Evolutionary conservation across 2,113 vertebrate species (phyloP), one percentile per base, ranked within the genome.

Genomic region (Emberiza fucata): DNA sequence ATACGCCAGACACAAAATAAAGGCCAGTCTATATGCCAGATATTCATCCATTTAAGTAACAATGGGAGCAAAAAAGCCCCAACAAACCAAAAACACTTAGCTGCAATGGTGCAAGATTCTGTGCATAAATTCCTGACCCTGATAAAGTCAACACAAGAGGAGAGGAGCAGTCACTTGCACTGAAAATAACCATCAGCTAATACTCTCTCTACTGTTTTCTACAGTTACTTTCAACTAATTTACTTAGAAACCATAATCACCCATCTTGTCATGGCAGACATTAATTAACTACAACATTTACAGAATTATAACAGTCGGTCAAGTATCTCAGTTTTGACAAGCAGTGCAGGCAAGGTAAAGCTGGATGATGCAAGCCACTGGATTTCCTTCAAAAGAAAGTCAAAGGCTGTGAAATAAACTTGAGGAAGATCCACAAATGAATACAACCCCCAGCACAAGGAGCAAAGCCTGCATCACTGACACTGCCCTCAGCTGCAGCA

Each of bases 141-240:
- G 42, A 51, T 27, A 70, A 0, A 82, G 42, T 54, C 71, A 90
- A 28, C 16, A 59, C 37, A 86, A 37, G 44, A 85, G 50, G 21
- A 78, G 37, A 85, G 14, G 6, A 94, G 28, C 75, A 84, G 37
- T 37, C 60, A 65, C 45, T 85, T 85, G 75, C 27, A 61, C 80
- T 47, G 79, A 70, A 89, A 90, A 83, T 54, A 81, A 66, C 59
- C 48, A 95, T 56, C 48, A 60, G 68, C n/a, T 86, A 51, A 11
- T 33, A 51, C 35, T 68, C 64, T 79, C 51, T 53, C n/a, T 21
- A 33, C 39, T 68, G 29, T 76, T 95, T 92, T 84, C 70, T 53
- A 88, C 54, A 85, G 80, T 71, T 81, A 44, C n/a, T 84, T 72
- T 84, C 83, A 83, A 44, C 48, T 94, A 91, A 75, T 84, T 60